A percentile compares a stretch with the other conserved stretches of the same genome.
These are phyloP conservation scores for Drosophila tripunctata DNA, from an alignment of 2,888 invertebrate species.

Conservation along the genomic window DNA sequence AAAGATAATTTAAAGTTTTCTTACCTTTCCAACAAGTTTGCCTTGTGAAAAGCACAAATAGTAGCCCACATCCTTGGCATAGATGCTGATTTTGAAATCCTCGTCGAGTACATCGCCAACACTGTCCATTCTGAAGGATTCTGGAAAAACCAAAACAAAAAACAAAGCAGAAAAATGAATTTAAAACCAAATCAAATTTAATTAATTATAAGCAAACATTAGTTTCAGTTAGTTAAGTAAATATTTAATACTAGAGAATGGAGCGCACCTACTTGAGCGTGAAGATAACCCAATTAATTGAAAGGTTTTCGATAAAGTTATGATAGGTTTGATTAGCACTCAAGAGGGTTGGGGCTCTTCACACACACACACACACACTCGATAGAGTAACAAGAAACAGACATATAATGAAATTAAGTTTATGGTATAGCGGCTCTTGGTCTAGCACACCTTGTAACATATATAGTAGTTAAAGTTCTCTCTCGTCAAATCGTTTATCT, in stretches of 20 bases:
- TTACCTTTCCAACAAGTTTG: slow-evolving; percentile 82
- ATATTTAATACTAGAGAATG: slow-evolving; percentile 30
- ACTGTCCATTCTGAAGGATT: slow-evolving; percentile 81
- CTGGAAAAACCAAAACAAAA: slow-evolving; percentile 54
- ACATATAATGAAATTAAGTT: slow-evolving; percentile 52
- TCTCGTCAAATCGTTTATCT: too few species aligned
- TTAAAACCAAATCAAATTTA: slow-evolving; percentile 50
- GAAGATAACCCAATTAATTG: slow-evolving; percentile 78
- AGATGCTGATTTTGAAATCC: slow-evolving; percentile 82
- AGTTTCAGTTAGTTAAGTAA: slow-evolving; percentile 49
- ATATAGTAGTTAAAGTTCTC: too few species aligned
- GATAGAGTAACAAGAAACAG: slow-evolving; percentile 26
- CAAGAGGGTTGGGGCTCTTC: slow-evolving; percentile 8
- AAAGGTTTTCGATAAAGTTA: slow-evolving; percentile 76
- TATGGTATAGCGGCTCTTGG: slow-evolving; percentile 15
- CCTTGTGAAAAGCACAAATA: slow-evolving; percentile 82
- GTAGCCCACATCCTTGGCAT: slow-evolving; percentile 80
- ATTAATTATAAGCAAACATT: slow-evolving; percentile 67
- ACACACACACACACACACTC: too few species aligned
- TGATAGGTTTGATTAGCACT: slow-evolving; percentile 70
- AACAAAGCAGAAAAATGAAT: neutral
- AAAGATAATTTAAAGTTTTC: slow-evolving; percentile 18
- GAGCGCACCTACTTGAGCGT: slow-evolving; percentile 48
- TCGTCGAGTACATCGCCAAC: slow-evolving; percentile 76
- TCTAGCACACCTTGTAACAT: neutral